Evolutionary conservation across 2,797 vertebrate genomes (phyloP).

Genomic region (Sorex maritimensis): DNA sequence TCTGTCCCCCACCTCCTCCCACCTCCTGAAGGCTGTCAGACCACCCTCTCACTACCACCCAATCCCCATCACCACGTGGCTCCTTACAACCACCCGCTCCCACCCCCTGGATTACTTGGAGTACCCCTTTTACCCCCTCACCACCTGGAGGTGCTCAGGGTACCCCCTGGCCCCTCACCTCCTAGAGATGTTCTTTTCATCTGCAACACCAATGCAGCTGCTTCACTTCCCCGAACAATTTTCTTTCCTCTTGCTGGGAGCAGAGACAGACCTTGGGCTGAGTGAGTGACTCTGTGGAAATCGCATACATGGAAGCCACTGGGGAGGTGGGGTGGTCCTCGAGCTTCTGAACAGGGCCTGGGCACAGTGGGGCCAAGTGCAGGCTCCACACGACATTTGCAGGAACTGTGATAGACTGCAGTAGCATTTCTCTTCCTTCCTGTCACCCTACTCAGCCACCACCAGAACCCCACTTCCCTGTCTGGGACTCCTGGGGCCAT

Average conservation of each 20-base stretch:
- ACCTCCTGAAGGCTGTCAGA: too few species aligned
- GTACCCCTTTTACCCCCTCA: not conserved
- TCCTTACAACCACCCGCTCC: not conserved
- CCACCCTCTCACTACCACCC: too few species aligned
- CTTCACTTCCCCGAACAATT: not conserved
- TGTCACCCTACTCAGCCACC: conserved; percentile 64
- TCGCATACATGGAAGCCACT: conserved; percentile 79
- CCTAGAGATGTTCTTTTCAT: rapidly evolving
- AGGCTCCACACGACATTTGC: conserved; percentile 81
- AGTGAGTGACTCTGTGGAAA: conserved; percentile 85
- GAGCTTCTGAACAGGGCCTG: conserved; percentile 67
- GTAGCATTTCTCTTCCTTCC: conserved; percentile 63
- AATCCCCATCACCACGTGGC: too few species aligned
- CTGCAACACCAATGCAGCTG: not conserved
- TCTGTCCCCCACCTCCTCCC: not conserved
- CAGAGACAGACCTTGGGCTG: not conserved
- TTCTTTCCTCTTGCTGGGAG: conserved; percentile 5
- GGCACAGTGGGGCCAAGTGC: conserved; percentile 83
- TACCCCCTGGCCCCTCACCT: rapidly evolving
- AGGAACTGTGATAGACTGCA: conserved; percentile 72
- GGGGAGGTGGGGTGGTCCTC: not conserved
- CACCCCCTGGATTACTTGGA: too few species aligned
- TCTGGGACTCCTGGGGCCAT: not conserved
- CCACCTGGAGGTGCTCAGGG: not conserved
- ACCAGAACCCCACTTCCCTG: not conserved